phyloP scores from a whole-genome alignment of 2,113 vertebrate genomes.

The Lepisosteus oculatus region DNA sequence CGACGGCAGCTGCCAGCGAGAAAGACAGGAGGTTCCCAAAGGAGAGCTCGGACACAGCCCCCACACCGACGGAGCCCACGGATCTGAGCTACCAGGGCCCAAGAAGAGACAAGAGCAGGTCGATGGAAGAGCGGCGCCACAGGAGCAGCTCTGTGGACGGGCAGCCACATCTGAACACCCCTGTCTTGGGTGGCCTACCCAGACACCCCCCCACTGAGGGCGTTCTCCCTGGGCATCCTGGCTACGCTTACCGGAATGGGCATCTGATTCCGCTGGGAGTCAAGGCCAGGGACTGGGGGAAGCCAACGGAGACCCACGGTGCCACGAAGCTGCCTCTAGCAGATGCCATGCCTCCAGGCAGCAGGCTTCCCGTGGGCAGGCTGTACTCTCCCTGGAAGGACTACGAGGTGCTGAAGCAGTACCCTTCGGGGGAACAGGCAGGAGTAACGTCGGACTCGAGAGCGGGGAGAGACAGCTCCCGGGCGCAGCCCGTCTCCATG shows the following conservation, averaged over 20 bases:
- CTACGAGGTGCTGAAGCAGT: background rate
- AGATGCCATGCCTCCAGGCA: slow-evolving; percentile 6
- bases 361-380: background rate
- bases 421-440: background rate
- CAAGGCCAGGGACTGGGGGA: background rate
- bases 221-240: background rate
- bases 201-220: background rate
- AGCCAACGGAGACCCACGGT: slow-evolving; percentile 9
- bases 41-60: background rate
- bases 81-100: slow-evolving; percentile 26
- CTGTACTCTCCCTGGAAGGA: slow-evolving; percentile 4
- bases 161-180: background rate
- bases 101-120: slow-evolving; percentile 5
- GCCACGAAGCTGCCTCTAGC: slow-evolving; percentile 14
- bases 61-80: slow-evolving; percentile 1
- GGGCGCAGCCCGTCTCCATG: background rate
- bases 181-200: background rate
- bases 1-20: too few species aligned
- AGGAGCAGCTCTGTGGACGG: slow-evolving; percentile 4
- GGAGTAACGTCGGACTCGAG: slow-evolving; percentile 18
- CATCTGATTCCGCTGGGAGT: background rate
- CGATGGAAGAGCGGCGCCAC: slow-evolving; percentile 16
- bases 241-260: background rate
- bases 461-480: background rate
- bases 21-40: background rate